Evolutionary conservation across 2,797 vertebrate genomes (phyloP).

Genomic region (Lagodon rhomboides): DNA sequence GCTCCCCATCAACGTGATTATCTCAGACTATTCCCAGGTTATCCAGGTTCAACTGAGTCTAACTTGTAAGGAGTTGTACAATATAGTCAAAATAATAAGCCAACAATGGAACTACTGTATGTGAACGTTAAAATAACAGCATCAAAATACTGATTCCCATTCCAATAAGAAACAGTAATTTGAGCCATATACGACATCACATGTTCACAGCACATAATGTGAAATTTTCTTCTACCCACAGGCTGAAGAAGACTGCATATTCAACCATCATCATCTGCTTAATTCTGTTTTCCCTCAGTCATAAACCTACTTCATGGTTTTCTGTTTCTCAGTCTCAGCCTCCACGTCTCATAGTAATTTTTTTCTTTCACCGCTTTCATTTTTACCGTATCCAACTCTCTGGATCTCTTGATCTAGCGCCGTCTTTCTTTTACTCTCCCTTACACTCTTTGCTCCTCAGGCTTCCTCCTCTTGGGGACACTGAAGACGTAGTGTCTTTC

Average conservation of each 20-base stretch:
- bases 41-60: not conserved
- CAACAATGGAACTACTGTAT: not conserved
- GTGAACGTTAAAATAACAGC: no score
- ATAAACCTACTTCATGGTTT: slow-evolving; percentile 19
- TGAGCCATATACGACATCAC: not conserved
- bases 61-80: not conserved
- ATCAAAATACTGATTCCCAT: not conserved
- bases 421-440: not conserved
- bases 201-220: not conserved
- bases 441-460: slow-evolving; percentile 27
- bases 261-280: not conserved
- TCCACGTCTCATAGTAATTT: slow-evolving; percentile 20
- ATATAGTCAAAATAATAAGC: not conserved
- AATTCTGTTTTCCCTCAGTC: slow-evolving; percentile 3
- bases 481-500: slow-evolving; percentile 40
- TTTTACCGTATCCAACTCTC: slow-evolving; percentile 32
- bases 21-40: slow-evolving; percentile 27
- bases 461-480: slow-evolving; percentile 26
- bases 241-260: slow-evolving; percentile 18
- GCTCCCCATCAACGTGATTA: slow-evolving; percentile 21
- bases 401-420: slow-evolving; percentile 20
- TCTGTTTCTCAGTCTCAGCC: slow-evolving; percentile 8
- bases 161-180: slow-evolving; percentile 1
- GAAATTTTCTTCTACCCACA: slow-evolving; percentile 6
- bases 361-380: slow-evolving; percentile 28